These are phyloP conservation scores for Chironomus tentans DNA, from an alignment of 2,888 invertebrate species.

Conservation along the genomic window DNA sequence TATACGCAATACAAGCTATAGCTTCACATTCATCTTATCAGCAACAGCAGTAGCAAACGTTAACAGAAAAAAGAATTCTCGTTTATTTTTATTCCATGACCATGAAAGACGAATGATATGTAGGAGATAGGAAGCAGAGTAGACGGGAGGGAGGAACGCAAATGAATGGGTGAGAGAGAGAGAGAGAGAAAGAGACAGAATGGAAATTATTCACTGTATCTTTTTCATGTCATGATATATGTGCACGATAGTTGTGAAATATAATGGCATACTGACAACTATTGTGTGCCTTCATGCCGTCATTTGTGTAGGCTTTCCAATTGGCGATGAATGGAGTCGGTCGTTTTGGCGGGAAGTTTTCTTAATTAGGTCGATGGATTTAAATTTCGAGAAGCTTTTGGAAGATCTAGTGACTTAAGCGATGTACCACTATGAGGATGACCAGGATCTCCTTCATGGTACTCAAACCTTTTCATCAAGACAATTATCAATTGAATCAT, in stretches of 20 bases:
- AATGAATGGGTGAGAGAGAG: not conserved
- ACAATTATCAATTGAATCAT: too few species aligned
- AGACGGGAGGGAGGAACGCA: not conserved
- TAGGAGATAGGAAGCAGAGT: too few species aligned
- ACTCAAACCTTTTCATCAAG: too few species aligned
- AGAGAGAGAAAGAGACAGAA: not conserved
- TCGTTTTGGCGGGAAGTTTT: too few species aligned
- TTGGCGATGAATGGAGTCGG: too few species aligned
- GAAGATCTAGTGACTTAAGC: too few species aligned
- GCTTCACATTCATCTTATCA: conserved; percentile 3
- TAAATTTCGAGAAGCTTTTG: too few species aligned
- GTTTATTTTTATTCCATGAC: not conserved
- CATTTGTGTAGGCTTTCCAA: too few species aligned
- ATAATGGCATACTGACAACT: not conserved
- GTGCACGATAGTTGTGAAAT: not conserved
- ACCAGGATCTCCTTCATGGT: too few species aligned
- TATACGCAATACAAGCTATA: not conserved
- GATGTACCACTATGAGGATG: too few species aligned
- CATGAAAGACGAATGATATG: too few species aligned
- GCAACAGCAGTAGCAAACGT: not conserved
- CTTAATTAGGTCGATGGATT: too few species aligned
- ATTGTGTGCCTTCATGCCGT: not conserved
- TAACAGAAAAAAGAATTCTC: not conserved
- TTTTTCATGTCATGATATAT: not conserved
- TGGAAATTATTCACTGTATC: not conserved